Conservation (phyloP, 1,140 invertebrate species). For the Battus philenor region DNA sequence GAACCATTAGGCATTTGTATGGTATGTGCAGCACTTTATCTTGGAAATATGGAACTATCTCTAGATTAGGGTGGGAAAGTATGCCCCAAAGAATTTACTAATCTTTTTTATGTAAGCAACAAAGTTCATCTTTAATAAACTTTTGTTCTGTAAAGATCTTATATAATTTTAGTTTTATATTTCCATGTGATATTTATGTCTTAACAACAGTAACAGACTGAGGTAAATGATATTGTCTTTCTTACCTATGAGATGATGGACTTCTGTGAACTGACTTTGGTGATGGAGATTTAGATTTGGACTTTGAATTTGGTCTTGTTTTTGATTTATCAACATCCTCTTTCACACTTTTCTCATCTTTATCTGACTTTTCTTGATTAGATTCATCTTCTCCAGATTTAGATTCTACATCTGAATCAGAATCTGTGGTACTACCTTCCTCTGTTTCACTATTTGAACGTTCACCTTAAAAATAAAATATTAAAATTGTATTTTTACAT, state of each 20-base stretch:
- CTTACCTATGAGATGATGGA: slow-evolving; percentile 52
- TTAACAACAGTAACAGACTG: no score
- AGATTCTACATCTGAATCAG: slow-evolving; percentile 69
- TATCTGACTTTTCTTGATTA: slow-evolving; percentile 61
- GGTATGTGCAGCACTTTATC: no score
- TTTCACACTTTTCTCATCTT: slow-evolving; percentile 44
- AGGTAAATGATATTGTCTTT: no score
- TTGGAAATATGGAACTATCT: no score
- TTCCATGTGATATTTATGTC: no score
- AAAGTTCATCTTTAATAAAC: no score
- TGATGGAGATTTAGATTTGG: slow-evolving; percentile 54
- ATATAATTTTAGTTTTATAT: no score
- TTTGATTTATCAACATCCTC: slow-evolving; percentile 47
- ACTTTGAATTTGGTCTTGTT: slow-evolving; percentile 54
- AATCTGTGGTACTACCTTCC: slow-evolving; percentile 63
- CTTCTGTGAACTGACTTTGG: slow-evolving; percentile 42
- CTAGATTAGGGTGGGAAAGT: no score
- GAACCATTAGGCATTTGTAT: no score
- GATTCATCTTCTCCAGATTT: slow-evolving; percentile 68
- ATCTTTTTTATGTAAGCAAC: no score
- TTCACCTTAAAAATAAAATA: slow-evolving; percentile 41
- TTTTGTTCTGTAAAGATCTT: no score
- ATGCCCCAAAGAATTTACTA: no score
- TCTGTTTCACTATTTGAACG: slow-evolving; percentile 72
- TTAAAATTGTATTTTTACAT: neutral